These are phyloP conservation scores for Pocillopora verrucosa DNA, from an alignment of 64 coral and sea anemone genomes.

Conservation along the genomic window DNA sequence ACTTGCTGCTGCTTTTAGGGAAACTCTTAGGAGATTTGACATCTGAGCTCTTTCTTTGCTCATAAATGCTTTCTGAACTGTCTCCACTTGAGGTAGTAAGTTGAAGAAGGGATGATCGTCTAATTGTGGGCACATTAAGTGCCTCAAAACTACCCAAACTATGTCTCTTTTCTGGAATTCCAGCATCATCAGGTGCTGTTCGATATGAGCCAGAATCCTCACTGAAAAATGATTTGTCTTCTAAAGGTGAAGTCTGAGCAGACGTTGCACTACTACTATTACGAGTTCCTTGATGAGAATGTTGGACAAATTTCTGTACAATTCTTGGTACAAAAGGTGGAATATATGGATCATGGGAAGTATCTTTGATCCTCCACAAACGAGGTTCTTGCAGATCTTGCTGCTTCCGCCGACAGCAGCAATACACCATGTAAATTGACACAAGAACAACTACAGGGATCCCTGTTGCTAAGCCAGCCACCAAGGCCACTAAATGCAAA, in stretches of 20 bases:
- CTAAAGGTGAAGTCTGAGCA: constrained; percentile 81
- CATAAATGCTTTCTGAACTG: constrained; percentile 92
- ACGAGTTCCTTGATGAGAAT: constrained; percentile 64
- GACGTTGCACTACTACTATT: constrained; percentile 90
- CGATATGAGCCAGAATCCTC: constrained; percentile 89
- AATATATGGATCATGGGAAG: constrained; percentile 85
- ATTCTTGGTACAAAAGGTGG: constrained; percentile 90
- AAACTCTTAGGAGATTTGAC: constrained; percentile 72
- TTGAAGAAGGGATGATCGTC: constrained; percentile 81
- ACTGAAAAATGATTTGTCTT: constrained; percentile 92
- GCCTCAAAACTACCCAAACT: constrained; percentile 58
- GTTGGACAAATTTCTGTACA: constrained; percentile 93
- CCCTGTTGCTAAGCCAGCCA: constrained; percentile 92
- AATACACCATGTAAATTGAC: constrained; percentile 85
- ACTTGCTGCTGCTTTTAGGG: constrained; percentile 82
- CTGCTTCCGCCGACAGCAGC: constrained; percentile 88
- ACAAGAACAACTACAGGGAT: constrained; percentile 90
- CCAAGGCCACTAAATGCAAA: constrained; percentile 64
- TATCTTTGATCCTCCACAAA: constrained; percentile 83
- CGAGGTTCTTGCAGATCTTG: constrained; percentile 66
- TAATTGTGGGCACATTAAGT: constrained; percentile 68
- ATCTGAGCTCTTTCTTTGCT: constrained; percentile 71
- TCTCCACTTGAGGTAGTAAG: constrained; percentile 88
- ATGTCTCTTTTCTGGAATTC: constrained; percentile 56
- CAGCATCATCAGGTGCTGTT: constrained; percentile 87